Percentiles rank a stretch among this genome's conserved stretches.
Conservation (phyloP, 1,140 invertebrate species). For the Drosophila orena region DNA sequence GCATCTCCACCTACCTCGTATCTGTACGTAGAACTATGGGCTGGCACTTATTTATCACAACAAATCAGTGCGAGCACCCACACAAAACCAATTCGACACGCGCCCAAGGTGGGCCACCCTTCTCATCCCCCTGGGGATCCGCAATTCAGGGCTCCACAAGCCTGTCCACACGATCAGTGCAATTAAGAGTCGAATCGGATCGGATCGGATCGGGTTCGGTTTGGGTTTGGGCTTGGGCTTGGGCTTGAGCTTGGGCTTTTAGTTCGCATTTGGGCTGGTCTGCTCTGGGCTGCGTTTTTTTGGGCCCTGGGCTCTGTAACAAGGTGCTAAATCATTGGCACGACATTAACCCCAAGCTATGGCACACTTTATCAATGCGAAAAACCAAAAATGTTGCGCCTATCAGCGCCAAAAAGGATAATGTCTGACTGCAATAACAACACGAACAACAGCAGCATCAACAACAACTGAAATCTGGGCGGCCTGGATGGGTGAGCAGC, state of each 20-base stretch:
- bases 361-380: slow-evolving; percentile 84
- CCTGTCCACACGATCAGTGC: slow-evolving; percentile 80
- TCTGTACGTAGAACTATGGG: slow-evolving; percentile 32
- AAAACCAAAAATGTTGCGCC: slow-evolving; percentile 72
- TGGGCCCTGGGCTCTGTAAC: slow-evolving; percentile 60
- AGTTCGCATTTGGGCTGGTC: slow-evolving; percentile 1
- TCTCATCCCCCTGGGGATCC: slow-evolving; percentile 7
- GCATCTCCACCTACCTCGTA: background rate
- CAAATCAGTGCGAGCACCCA: slow-evolving; percentile 81
- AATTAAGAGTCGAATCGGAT: slow-evolving; percentile 71
- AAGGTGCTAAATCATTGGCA: slow-evolving; percentile 84
- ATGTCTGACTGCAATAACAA: slow-evolving; percentile 56
- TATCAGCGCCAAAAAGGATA: slow-evolving; percentile 80
- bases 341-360: slow-evolving; percentile 84
- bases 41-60: slow-evolving; percentile 83
- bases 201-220: slow-evolving; percentile 42
- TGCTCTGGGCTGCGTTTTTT: slow-evolving; percentile 19
- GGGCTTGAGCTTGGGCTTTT: slow-evolving; percentile 18
- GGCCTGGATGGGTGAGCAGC: slow-evolving; percentile 52
- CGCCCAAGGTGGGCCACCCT: slow-evolving; percentile 66
- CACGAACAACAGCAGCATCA: slow-evolving; percentile 40
- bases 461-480: slow-evolving; percentile 46
- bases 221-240: slow-evolving; percentile 5
- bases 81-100: slow-evolving; percentile 82
- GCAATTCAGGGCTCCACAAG: slow-evolving; percentile 30